A percentile compares a stretch with the other conserved stretches of the same genome.
Evolutionary conservation across 1,140 invertebrate species (phyloP).

Genomic region (Gryllus bimaculatus): DNA sequence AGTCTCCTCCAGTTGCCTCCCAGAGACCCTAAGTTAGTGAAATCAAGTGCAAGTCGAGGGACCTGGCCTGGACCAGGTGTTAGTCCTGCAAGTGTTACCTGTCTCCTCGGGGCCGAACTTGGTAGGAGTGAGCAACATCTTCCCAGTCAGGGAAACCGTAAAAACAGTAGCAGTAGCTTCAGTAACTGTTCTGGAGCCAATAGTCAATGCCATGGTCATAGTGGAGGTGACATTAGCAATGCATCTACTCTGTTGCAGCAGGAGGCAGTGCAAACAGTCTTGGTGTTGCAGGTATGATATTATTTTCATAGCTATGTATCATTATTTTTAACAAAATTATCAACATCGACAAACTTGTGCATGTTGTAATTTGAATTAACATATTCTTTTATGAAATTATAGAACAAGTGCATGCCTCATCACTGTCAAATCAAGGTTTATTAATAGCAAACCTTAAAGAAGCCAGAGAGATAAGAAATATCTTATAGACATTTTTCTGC

Average conservation of each 20-base stretch:
- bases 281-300: constrained; percentile 16
- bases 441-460: too few species aligned
- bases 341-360: too few species aligned
- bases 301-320: too few species aligned
- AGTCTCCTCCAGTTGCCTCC: constrained; percentile 58
- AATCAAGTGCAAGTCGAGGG: constrained; percentile 63
- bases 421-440: too few species aligned
- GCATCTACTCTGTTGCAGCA: constrained; percentile 21
- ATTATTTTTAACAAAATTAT: too few species aligned
- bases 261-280: constrained; percentile 31
- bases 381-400: too few species aligned
- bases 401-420: too few species aligned
- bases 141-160: constrained; percentile 22
- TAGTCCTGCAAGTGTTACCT: constrained; percentile 35
- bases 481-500: too few species aligned
- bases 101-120: constrained; percentile 54
- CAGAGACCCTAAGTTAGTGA: constrained; percentile 60
- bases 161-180: constrained; percentile 33
- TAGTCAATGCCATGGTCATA: constrained; percentile 26
- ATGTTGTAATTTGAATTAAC: too few species aligned
- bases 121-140: constrained; percentile 65
- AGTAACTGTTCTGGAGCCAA: constrained; percentile 31
- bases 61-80: constrained; percentile 75
- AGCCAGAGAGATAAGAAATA: too few species aligned
- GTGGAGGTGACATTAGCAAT: constrained; percentile 11